phyloP scores from a whole-genome alignment of 2,113 vertebrate species.

The Pithys albifrons region DNA sequence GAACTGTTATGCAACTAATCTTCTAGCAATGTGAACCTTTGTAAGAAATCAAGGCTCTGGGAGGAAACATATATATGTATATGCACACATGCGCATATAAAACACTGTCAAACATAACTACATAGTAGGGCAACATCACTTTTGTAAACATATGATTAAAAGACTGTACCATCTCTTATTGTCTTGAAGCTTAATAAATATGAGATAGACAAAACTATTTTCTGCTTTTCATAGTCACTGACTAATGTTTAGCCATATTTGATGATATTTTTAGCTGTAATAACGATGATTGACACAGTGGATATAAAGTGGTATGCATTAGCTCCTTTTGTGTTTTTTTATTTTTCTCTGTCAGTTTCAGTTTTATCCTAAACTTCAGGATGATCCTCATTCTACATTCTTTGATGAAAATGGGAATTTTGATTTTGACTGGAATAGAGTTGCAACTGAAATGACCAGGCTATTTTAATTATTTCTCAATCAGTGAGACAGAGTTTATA shows the following conservation, averaged over 20 bases:
- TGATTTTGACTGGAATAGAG: background rate
- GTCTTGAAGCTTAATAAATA: background rate
- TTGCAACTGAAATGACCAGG: background rate
- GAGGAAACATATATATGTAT: background rate
- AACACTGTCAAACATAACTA: background rate
- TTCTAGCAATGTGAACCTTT: background rate
- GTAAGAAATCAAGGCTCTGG: background rate
- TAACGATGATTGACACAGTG: background rate
- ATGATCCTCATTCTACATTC: background rate
- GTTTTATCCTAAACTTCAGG: background rate
- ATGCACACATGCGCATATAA: background rate
- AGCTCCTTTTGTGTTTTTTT: background rate
- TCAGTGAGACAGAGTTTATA: background rate
- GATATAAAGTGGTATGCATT: background rate
- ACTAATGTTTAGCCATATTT: background rate
- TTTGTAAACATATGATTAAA: background rate
- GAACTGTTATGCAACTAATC: background rate
- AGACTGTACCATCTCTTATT: background rate
- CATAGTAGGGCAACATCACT: rapidly evolving
- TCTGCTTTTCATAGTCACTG: background rate
- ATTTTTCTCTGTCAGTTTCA: background rate
- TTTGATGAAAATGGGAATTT: background rate
- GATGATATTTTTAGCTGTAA: background rate
- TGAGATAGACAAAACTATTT: background rate
- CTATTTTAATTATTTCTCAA: background rate